Evolutionary conservation across 2,113 vertebrate species (phyloP), one percentile per base, ranked within the genome.

Genomic region (Hippopotamus amphibius): DNA sequence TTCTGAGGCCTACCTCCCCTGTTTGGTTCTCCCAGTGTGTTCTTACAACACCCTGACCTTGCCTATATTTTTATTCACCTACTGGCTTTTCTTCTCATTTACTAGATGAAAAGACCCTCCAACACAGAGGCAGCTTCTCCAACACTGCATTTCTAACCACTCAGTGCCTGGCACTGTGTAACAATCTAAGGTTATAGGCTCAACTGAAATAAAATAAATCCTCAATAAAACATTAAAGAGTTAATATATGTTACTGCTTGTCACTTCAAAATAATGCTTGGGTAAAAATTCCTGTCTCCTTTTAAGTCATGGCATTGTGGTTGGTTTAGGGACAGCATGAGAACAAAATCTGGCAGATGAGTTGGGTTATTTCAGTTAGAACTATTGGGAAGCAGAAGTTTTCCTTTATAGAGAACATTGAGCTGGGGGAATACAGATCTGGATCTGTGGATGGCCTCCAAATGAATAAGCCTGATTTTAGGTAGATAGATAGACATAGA

Each of bases 61-160:
- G 0, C 17, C 6, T 48, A 16, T 26, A 4, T 74, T 21, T 72
- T 46, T 63, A 4, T 66, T 87, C 37, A 13, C 33, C 2, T 59
- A 24, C 7, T 63, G 28, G 5, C 33, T 28, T 89, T 93, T 86
- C 59, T 10, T 63, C 13, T 82, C 72, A 53, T 0, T 12, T 46
- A 24, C 21, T 48, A 3, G 17, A 33, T 14, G 41, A 24, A 63
- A 48, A 46, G 26, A n/a, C 11, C 5, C 19, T 43, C 30, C 12
- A 77, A 80, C 3, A 15, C 28, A 48, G 9, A 22, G 2, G 5
- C 5, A 83, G 13, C 22, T 68, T 77, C 19, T 66, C 13, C 22
- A 41, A 0, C 0, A 26, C 7, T 22, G 4, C 2, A 4, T 92
- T 74, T 41, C 9, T 6, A 30, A 10, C 53, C 4, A 17, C 2